Evolutionary conservation across 2,113 vertebrate genomes (phyloP), one percentile per base, ranked within the genome.

Genomic region (Ammodytes marinus): DNA sequence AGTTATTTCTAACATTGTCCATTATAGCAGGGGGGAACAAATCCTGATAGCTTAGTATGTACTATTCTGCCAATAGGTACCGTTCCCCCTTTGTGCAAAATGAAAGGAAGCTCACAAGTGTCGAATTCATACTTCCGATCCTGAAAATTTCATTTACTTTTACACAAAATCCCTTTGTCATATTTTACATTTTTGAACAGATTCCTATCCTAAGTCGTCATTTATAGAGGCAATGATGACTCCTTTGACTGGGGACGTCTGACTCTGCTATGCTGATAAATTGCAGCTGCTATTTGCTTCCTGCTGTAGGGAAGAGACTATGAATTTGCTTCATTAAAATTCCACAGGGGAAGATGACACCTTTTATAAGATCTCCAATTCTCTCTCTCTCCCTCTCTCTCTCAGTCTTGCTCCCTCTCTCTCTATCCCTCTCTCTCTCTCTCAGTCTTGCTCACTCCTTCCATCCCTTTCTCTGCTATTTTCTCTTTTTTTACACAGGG

Each of bases 321-420:
- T 63, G 83, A 86, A 86, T 85, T 80, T 55, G 79, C 76, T 86
- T 91, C 82, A 86, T 90, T 86, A 73, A 82, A 85, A 90, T 90
- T 91, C 76, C 80, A 80, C 57, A 4, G 53, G 67, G 80, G 75
- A 73, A 77, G 79, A 82, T 80, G 74, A 84, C 80, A 84, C 78
- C 80, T 89, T 84, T 87, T 90, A 88, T 91, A 86, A 85, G 77
- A 64, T 83, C 86, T 68, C 69, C 50, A 43, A 65, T 72, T 72
- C 65, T 70, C 65, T 69, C 45, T 1, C 6, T 49, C 54, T 2
- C 60, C 8, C 13, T 54, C 71, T 60, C 9, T 13, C 27, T 57
- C 12, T 43, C 14, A 27, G 17, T 50, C 27, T 47, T 27, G 27
- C 50, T 73, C 81, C 15, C 58, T 46, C 59, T 64, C 61, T 70